These are phyloP conservation scores for Diaphora mendica DNA, from an alignment of 2,888 invertebrate species.

Conservation along the genomic window DNA sequence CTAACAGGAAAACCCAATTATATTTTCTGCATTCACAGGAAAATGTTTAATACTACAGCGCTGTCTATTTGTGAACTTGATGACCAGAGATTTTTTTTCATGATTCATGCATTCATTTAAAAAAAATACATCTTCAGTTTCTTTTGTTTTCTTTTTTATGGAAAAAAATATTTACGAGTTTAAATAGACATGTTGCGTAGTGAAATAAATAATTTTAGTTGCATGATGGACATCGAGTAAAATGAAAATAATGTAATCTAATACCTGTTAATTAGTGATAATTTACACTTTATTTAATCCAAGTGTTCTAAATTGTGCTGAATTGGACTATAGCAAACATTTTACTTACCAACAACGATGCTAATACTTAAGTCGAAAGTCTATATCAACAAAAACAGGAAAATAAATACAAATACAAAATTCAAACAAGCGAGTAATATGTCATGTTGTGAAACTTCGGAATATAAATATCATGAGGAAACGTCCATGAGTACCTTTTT, in stretches of 20 bases:
- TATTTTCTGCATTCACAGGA: constrained; percentile 18
- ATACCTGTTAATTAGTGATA: too few relatives aligned
- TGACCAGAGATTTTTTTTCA: not conserved
- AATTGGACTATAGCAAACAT: too few relatives aligned
- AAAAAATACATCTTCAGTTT: not conserved
- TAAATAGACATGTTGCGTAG: too few relatives aligned
- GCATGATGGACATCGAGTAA: too few relatives aligned
- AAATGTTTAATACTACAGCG: not conserved
- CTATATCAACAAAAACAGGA: not conserved
- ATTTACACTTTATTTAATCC: too few relatives aligned
- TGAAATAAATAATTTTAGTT: too few relatives aligned
- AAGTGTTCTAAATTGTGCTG: too few relatives aligned
- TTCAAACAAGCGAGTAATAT: not conserved
- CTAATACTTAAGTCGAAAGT: not conserved
- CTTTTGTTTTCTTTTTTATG: not conserved
- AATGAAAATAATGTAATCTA: too few relatives aligned
- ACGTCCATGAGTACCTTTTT: not conserved
- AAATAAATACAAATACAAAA: too few relatives aligned
- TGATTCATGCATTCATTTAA: not conserved
- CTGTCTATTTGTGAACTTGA: not conserved
- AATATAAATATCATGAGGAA: not conserved
- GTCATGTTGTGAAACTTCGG: not conserved
- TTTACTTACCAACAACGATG: too few relatives aligned
- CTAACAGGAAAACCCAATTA: constrained; percentile 22
- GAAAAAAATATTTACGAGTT: too few relatives aligned